Evolutionary conservation across 1,140 invertebrate species (phyloP).

Genomic region (Aphis gossypii): DNA sequence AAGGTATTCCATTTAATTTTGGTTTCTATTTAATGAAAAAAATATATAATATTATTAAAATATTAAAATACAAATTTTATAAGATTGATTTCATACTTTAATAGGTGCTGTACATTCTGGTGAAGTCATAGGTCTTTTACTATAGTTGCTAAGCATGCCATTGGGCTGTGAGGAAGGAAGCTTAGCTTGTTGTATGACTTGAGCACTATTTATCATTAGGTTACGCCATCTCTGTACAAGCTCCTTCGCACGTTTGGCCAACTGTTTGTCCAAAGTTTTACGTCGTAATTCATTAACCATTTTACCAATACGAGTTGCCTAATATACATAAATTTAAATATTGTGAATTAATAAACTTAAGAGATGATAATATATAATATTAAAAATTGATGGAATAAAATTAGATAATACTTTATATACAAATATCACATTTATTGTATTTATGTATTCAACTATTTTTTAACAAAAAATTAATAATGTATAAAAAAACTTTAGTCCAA

Average conservation of each 20-base stretch:
- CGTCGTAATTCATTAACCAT: conserved; percentile 89
- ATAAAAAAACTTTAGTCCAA: background rate
- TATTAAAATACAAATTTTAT: background rate
- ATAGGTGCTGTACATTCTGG: conserved; percentile 50
- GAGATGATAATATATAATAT: background rate
- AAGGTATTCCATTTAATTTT: conserved; percentile 56
- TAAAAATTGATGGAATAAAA: background rate
- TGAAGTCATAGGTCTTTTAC: conserved; percentile 53
- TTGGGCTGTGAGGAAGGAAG: conserved; percentile 59
- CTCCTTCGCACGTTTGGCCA: conserved; percentile 88
- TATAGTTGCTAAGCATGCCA: conserved; percentile 52
- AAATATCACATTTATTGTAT: background rate
- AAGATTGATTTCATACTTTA: conserved; percentile 30
- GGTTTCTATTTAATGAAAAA: conserved; percentile 35
- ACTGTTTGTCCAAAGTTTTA: conserved; percentile 80
- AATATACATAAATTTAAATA: conserved; percentile 62
- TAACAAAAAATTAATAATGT: background rate
- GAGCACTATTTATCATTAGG: conserved; percentile 68
- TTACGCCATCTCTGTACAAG: conserved; percentile 90
- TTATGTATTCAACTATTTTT: background rate
- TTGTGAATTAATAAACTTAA: conserved; percentile 15
- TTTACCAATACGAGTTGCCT: conserved; percentile 89
- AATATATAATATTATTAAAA: background rate
- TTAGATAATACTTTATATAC: background rate
- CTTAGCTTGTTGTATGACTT: conserved; percentile 46